phyloP scores from a whole-genome alignment of 2,888 invertebrate genomes.

The Scaptomyza tumidula region DNA sequence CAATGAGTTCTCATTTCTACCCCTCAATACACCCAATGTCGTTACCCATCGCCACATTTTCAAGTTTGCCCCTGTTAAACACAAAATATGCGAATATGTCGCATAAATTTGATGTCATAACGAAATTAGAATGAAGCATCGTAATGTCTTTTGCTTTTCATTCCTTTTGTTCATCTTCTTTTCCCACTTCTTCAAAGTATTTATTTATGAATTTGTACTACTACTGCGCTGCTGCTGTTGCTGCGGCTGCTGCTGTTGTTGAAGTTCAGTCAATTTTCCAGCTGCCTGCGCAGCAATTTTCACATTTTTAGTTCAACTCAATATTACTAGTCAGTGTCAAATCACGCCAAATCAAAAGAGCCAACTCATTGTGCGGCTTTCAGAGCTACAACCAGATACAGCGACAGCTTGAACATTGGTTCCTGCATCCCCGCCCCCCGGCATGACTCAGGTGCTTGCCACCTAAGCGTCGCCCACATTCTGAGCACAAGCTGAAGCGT shows the following conservation, averaged over 20 bases:
- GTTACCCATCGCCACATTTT: conserved; percentile 8
- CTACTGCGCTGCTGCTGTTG: conserved; percentile 1
- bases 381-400: background rate
- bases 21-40: conserved; percentile 2
- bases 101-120: conserved; percentile 62
- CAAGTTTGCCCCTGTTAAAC: conserved; percentile 39
- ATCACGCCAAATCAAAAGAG: conserved; percentile 62
- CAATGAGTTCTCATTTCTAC: conserved; percentile 1
- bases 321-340: conserved; percentile 44
- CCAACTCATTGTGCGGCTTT: conserved; percentile 64
- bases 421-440: background rate
- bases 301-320: conserved; percentile 32
- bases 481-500: conserved; percentile 17
- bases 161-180: conserved; percentile 1
- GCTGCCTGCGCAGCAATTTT: conserved; percentile 53
- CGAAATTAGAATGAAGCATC: conserved; percentile 71
- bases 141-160: conserved; percentile 44
- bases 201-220: conserved; percentile 35
- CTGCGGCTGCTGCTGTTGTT: background rate
- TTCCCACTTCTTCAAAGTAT: conserved; percentile 7
- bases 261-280: conserved; percentile 66
- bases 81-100: conserved; percentile 64
- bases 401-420: background rate
- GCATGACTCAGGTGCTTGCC: conserved; percentile 74
- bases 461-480: conserved; percentile 41